A percentile compares a stretch with the other conserved stretches of the same genome.
Conservation (phyloP, 1,140 invertebrate genomes). For the Pseudomyrmex cubaensis region DNA sequence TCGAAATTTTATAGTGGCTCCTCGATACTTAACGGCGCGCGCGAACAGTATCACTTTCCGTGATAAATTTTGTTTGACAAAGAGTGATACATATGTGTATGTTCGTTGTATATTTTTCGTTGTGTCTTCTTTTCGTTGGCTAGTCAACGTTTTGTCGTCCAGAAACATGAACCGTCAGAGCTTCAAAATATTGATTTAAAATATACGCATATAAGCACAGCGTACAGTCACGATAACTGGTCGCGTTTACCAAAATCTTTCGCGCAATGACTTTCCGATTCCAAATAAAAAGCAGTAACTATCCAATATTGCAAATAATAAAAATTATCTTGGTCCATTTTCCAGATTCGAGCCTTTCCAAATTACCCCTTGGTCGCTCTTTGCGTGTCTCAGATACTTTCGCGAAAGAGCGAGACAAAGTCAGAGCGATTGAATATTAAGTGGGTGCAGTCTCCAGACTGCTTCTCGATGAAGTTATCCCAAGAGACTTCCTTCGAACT, state of each 20-base stretch:
- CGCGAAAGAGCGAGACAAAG: conserved; percentile 61
- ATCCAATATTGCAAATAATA: too few species aligned
- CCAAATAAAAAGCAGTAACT: conserved; percentile 12
- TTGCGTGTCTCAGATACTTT: neutral
- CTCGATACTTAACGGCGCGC: conserved; percentile 1
- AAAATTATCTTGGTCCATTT: neutral
- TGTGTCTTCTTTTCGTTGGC: conserved; percentile 18
- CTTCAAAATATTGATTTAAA: conserved; percentile 58
- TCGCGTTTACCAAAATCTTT: neutral
- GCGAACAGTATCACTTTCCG: conserved; percentile 32
- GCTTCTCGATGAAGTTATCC: conserved; percentile 69
- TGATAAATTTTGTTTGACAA: conserved; percentile 22
- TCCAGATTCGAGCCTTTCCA: neutral
- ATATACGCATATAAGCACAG: neutral
- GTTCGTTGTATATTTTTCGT: conserved; percentile 29
- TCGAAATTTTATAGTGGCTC: neutral
- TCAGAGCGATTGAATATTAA: conserved; percentile 78
- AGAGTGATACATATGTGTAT: neutral
- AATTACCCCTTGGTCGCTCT: neutral
- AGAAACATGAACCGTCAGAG: conserved; percentile 49
- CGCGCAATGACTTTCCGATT: conserved; percentile 12
- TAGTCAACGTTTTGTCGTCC: conserved; percentile 48
- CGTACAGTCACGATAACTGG: neutral
- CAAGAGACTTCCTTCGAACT: conserved; percentile 67
- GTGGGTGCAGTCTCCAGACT: conserved; percentile 65